Conservation (phyloP, 2,113 vertebrate species). For the Anhinga anhinga region DNA sequence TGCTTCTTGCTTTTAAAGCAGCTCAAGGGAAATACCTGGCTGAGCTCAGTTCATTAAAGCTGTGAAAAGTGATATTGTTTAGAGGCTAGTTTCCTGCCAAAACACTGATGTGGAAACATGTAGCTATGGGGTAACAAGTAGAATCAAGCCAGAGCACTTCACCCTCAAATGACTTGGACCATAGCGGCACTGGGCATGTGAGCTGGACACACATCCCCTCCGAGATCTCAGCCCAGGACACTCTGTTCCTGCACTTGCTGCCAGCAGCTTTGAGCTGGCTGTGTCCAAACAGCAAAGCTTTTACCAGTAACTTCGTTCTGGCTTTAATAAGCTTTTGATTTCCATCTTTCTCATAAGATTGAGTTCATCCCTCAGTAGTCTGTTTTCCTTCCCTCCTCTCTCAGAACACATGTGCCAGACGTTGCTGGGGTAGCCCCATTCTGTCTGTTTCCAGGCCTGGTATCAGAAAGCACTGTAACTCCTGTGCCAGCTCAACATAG, state of each 20-base stretch:
- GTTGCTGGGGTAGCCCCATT: not conserved
- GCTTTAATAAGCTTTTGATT: not conserved
- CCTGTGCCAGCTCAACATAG: not conserved
- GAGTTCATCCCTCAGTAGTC: not conserved
- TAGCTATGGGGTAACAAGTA: not conserved
- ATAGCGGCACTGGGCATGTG: not conserved
- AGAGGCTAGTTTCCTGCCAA: not conserved
- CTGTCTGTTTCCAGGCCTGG: not conserved
- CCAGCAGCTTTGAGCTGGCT: not conserved
- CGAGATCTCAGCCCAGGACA: not conserved
- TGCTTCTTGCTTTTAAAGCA: not conserved
- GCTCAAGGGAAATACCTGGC: not conserved
- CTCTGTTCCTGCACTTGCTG: slow-evolving; percentile 15
- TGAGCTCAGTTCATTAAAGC: not conserved
- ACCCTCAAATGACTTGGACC: not conserved
- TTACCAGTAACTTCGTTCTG: slow-evolving; percentile 1
- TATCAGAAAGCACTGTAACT: not conserved
- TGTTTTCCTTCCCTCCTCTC: not conserved
- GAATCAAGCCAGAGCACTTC: not conserved
- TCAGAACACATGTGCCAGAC: not conserved
- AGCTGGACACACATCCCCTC: not conserved
- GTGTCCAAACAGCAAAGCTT: not conserved
- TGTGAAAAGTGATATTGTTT: not conserved
- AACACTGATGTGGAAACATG: not conserved
- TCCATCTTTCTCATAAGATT: not conserved